Conservation (phyloP, 2,113 vertebrate species). For the chimpanzee (Pan troglodytes) region NHGRI_mPanTro3-v2.1_pri NC_072413.2:42835001-42835500, state of each 20-base stretch:
- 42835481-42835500: constrained; percentile 11
- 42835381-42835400: not conserved
- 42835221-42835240: not conserved
- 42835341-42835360: not conserved
- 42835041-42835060: not conserved
- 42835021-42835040: not conserved
- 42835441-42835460: not conserved
- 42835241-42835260: not conserved
- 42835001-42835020: not conserved
- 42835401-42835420: not conserved
- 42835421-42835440: not conserved
- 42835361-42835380: not conserved
- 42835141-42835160: not conserved
- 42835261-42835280: not conserved
- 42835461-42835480: not conserved
- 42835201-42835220: not conserved
- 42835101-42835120: not conserved
- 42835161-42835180: not conserved
- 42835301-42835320: not conserved
- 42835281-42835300: not conserved
- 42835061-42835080: not conserved
- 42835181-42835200: not conserved
- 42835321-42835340: not conserved
- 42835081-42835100: not conserved
- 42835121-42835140: not conserved